Percentiles rank a stretch among this genome's conserved stretches.
Conservation (phyloP, 1,140 invertebrate genomes). For the Anthonomus grandis region DNA sequence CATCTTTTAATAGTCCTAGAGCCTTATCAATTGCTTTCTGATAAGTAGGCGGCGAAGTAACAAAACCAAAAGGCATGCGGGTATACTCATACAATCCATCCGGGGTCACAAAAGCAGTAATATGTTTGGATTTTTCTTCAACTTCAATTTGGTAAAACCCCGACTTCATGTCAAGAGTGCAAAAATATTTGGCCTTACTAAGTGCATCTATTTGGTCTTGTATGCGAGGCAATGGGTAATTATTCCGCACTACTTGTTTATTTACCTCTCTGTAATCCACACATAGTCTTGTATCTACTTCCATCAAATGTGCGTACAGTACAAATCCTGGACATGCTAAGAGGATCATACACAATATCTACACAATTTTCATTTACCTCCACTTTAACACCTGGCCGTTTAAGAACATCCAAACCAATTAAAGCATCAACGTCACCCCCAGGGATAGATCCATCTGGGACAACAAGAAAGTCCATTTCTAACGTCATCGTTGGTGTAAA, state of each 20-base stretch:
- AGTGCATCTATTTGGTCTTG: slow-evolving; percentile 43
- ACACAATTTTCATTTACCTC: neutral
- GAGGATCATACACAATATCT: neutral
- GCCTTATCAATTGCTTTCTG: slow-evolving; percentile 34
- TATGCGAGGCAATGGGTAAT: slow-evolving; percentile 43
- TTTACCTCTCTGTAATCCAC: slow-evolving; percentile 36
- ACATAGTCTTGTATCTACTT: neutral
- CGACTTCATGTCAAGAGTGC: slow-evolving; percentile 28
- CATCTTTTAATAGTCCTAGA: slow-evolving; percentile 27
- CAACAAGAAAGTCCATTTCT: slow-evolving; percentile 4
- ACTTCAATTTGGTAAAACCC: slow-evolving; percentile 29
- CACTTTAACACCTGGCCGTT: neutral
- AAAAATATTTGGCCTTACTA: slow-evolving; percentile 25
- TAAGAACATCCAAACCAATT: neutral
- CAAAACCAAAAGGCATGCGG: slow-evolving; percentile 34
- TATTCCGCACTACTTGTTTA: slow-evolving; percentile 39
- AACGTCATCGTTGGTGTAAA: slow-evolving; percentile 1
- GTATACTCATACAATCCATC: slow-evolving; percentile 35
- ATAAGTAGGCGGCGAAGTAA: slow-evolving; percentile 32
- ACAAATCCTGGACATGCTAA: neutral
- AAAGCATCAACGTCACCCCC: neutral
- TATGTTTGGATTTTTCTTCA: slow-evolving; percentile 30
- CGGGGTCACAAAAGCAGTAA: no score
- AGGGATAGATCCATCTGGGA: slow-evolving; percentile 1
- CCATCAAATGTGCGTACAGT: neutral